Evolutionary conservation across 2,113 vertebrate species (phyloP), one percentile per base, ranked within the genome.

Genomic region (Psilopogon haemacephalus): DNA sequence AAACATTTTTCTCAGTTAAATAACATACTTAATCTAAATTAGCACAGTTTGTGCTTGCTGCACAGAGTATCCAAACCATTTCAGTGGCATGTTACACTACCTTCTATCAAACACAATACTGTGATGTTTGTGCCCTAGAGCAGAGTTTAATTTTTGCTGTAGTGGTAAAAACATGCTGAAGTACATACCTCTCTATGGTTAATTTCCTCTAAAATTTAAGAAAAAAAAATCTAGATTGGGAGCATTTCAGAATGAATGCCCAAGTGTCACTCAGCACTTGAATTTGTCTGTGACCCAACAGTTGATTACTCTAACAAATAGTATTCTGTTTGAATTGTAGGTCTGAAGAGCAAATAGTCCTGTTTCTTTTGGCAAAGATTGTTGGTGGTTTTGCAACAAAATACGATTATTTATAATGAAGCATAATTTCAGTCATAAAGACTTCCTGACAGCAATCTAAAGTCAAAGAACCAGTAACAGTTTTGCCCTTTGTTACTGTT

Each of bases 351-450:
- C 87, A 96, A 93, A 90, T 64, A 78, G 74, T 80, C 95, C 81
- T 90, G 54, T 81, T 96, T 84, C 80, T 96, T 95, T 92, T 95
- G 90, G 71, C 69, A 88, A 96, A 95, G 59, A 88, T 84, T 27
- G 6, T 91, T 72, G 40, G 44, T 95, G 46, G 95, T 80, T 97
- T 97, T 94, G 85, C 73, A 94, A 91, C 83, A 95, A 87, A 92
- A 77, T 72, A 83, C 44, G 69, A 73, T 95, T 96, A 94, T 95
- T 96, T 95, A 96, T 89, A 95, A 91, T 68, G 67, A 84, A 90
- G 62, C 93, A 69, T 95, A 58, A 88, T 94, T 95, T 93, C 70
- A 82, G 68, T 86, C 65, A 56, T 88, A 75, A 92, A 97, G 88
- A 92, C 81, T 91, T 84, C 8, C 20, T 94, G 73, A 85, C 73